Conservation (phyloP, 2,888 invertebrate genomes). For the Standfussiana lucernea region DNA sequence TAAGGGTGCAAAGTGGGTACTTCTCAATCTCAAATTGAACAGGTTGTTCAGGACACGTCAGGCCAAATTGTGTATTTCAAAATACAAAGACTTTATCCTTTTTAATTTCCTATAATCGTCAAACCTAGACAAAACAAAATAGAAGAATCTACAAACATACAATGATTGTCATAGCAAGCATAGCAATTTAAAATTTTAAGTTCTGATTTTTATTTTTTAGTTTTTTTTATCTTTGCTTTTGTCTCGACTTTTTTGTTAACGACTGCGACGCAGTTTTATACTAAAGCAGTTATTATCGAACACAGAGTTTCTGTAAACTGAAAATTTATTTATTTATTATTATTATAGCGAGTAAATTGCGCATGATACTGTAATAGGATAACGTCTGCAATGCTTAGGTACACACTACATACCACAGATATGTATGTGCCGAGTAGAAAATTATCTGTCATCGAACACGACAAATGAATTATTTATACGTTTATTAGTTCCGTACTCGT, state of each 20-base stretch:
- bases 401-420: constrained; percentile 21
- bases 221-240: too few species aligned
- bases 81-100: background rate
- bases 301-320: too few species aligned
- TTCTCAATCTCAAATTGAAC: background rate
- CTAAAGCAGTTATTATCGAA: too few species aligned
- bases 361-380: constrained; percentile 51
- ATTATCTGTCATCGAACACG: constrained; percentile 35
- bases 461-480: constrained; percentile 51
- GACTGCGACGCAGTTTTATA: too few species aligned
- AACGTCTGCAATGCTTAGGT: constrained; percentile 32
- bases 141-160: constrained; percentile 37
- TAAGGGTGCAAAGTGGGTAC: too few species aligned
- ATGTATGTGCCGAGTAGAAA: constrained; percentile 43
- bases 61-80: background rate
- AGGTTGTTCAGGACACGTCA: background rate
- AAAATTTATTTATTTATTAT: too few species aligned
- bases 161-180: constrained; percentile 18
- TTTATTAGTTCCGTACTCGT: constrained; percentile 21
- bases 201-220: too few species aligned
- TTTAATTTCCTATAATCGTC: background rate
- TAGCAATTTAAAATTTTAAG: too few species aligned
- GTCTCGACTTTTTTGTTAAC: too few species aligned
- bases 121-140: background rate
- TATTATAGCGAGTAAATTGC: constrained; percentile 43